Percentiles rank a stretch among this genome's conserved stretches.
Conservation (phyloP, 2,888 invertebrate genomes). For the Andrena chrysosceles region DNA sequence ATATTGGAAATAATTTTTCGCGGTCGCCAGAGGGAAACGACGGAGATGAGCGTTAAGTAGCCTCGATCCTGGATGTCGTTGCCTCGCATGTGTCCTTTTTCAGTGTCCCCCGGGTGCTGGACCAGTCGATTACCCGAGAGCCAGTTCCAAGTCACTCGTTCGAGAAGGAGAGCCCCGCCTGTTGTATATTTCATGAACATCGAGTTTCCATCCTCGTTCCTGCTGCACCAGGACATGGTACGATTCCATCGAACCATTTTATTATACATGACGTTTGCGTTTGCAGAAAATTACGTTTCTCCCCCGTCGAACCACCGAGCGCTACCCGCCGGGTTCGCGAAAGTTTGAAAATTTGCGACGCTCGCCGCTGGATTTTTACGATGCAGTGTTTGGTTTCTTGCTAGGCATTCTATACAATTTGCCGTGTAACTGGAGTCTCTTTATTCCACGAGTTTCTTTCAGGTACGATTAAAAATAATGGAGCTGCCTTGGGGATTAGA, state of each 20-base stretch:
- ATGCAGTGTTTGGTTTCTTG: no score
- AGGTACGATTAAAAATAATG: no score
- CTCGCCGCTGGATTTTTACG: no score
- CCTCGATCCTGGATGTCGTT: slow-evolving; percentile 10
- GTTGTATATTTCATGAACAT: slow-evolving; percentile 67
- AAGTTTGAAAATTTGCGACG: background rate
- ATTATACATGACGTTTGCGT: slow-evolving; percentile 38
- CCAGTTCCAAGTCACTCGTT: slow-evolving; percentile 38
- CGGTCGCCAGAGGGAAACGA: background rate
- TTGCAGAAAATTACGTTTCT: slow-evolving; percentile 37
- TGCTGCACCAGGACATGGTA: slow-evolving; percentile 17
- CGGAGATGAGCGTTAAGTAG: slow-evolving; percentile 13
- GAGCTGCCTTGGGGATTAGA: no score
- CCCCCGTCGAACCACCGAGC: background rate
- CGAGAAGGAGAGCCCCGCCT: slow-evolving; percentile 26
- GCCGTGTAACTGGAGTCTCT: no score
- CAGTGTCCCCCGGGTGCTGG: background rate
- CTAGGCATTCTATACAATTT: no score
- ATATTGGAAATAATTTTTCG: background rate
- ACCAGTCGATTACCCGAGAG: slow-evolving; percentile 29
- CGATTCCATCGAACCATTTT: slow-evolving; percentile 35
- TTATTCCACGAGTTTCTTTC: no score
- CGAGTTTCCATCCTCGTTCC: slow-evolving; percentile 57
- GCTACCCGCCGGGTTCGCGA: background rate
- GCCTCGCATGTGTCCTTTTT: slow-evolving; percentile 15